Evolutionary conservation across 30 jellyfish, hydroid and myxozoan species (phyloP), one percentile per base, ranked within the genome.

Genomic region (Aurelia sp.): DNA sequence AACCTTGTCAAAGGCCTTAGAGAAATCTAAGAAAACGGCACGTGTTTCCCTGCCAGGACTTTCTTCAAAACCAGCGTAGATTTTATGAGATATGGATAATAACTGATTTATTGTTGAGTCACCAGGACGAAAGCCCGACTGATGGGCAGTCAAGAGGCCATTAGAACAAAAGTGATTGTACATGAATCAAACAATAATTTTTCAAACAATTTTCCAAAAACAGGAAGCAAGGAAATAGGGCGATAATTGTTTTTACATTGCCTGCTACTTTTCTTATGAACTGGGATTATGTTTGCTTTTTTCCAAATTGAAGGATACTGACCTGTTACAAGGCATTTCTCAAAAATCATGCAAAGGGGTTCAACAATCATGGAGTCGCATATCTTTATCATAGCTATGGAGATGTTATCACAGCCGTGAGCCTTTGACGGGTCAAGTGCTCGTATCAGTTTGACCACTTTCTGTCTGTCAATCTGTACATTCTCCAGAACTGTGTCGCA

Each of bases 131-230:
- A 81, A 76, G 20, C 83, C 96, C 75, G 96, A 86, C 47, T 87
- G 87, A 17, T 51, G 79, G 23, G 79, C 61, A 63, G 91, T 37
- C 68, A 87, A 19, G 44, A 87, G 84, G 44, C 67, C 64, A 68
- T 76, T 87, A 3, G 53, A 80, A 57, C 88, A 64, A 68, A 87
- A 76, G 73, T 75, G 88, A n/a, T 40, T 41, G 68, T 67, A 87
- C 40, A 87, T 27, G 87, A 41, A 71, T 76, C 86, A 79, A 73
- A 67, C n/a, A 87, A 27, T 21, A 78, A 11, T 58, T 87, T 87
- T 87, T 78, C 96, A 87, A 87, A 77, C 80, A 87, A 21, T 78
- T 76, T 87, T 16, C 96, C 90, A 76, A 87, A 87, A 12, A 79
- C 62, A 11, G 85, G 85, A 58, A 82, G 85, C 47, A 82, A 71